Evolutionary conservation across 30 jellyfish, hydroid and myxozoan genomes (phyloP).

Genomic region (Cassiopea andromeda): DNA sequence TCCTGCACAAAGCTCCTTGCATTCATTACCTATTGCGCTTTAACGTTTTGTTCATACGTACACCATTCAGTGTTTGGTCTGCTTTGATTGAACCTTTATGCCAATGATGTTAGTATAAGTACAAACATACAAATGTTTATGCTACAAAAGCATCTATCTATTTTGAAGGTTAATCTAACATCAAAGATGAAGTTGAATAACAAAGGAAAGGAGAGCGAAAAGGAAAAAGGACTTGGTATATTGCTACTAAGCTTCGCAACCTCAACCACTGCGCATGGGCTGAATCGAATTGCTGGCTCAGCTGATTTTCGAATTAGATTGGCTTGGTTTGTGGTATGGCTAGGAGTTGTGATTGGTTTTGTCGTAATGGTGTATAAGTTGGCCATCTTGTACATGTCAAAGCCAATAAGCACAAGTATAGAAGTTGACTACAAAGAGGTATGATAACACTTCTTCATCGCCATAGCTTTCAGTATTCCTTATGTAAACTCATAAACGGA

Average conservation of each 20-base stretch:
- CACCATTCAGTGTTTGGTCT: too few relatives aligned
- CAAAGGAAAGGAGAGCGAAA: neutral
- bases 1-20: too few relatives aligned
- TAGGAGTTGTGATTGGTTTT: conserved; percentile 30
- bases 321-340: conserved; percentile 42
- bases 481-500: neutral
- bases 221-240: neutral
- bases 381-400: conserved; percentile 29
- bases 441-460: neutral
- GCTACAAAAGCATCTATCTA: neutral
- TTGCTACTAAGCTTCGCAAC: conserved; percentile 36
- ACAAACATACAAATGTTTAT: neutral
- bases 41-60: too few relatives aligned
- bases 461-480: neutral
- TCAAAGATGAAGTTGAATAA: neutral
- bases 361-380: conserved; percentile 23
- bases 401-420: conserved; percentile 68
- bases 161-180: neutral
- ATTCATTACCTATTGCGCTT: too few relatives aligned
- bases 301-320: conserved; percentile 19
- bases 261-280: conserved; percentile 76
- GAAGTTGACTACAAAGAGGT: conserved; percentile 39
- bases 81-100: too few relatives aligned
- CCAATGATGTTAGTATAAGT: too few relatives aligned
- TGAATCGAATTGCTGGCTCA: conserved; percentile 62